Conservation (phyloP, 2,888 invertebrate genomes). For the Drosophila mulleri region DNA sequence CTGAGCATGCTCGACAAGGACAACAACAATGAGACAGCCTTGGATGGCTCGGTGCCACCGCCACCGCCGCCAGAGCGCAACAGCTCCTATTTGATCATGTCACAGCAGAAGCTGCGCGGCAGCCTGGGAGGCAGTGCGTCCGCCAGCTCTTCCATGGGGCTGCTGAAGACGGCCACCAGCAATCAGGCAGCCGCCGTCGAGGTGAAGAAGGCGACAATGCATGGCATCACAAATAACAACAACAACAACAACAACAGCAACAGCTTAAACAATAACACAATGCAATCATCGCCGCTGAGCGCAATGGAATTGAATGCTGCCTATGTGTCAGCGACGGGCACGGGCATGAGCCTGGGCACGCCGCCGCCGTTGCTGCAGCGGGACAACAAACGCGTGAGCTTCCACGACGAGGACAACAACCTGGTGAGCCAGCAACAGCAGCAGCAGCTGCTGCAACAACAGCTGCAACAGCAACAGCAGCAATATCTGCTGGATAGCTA, state of each 20-base stretch:
- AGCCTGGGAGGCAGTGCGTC: conserved; percentile 42
- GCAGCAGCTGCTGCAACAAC: conserved; percentile 29
- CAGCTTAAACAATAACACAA: conserved; percentile 58
- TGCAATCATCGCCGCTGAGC: conserved; percentile 62
- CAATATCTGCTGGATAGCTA: conserved; percentile 68
- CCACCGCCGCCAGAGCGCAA: conserved; percentile 95
- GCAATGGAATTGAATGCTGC: conserved; percentile 75
- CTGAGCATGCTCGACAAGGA: conserved; percentile 76
- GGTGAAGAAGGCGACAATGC: conserved; percentile 63
- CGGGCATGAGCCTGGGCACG: conserved; percentile 44
- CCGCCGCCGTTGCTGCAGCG: conserved; percentile 74
- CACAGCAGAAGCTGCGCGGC: conserved; percentile 86
- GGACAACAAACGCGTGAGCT: conserved; percentile 89
- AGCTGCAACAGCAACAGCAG: conserved; percentile 48
- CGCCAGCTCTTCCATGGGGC: conserved; percentile 67
- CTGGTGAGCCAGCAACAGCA: conserved; percentile 48
- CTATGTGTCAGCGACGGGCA: conserved; percentile 68
- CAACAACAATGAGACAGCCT: conserved; percentile 64
- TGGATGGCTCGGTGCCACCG: conserved; percentile 83
- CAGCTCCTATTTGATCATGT: conserved; percentile 94
- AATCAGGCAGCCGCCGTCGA: conserved; percentile 74
- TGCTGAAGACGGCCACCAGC: conserved; percentile 79
- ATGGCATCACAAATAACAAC: conserved; percentile 52
- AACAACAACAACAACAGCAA: conserved; percentile 63
- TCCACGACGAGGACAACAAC: conserved; percentile 88